phyloP scores from a whole-genome alignment of 2,113 vertebrate species.

The Menidia beryllina region DNA sequence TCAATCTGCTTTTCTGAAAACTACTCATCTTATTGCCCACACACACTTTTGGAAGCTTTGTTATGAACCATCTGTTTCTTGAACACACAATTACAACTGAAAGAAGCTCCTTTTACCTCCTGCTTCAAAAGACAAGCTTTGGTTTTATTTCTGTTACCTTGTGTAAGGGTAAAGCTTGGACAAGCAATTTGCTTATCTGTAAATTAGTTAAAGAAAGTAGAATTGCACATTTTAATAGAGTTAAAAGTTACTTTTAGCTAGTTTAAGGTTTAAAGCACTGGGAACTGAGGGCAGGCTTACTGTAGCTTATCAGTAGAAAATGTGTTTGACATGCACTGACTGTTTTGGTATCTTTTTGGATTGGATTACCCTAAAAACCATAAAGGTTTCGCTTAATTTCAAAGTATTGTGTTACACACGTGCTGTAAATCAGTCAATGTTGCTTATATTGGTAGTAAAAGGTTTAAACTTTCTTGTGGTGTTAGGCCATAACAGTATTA shows the following conservation, averaged over 20 bases:
- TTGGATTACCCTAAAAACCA: constrained; percentile 21
- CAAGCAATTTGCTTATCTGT: constrained; percentile 34
- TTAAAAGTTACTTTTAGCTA: constrained; percentile 20
- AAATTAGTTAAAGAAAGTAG: constrained; percentile 22
- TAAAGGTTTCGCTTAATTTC: constrained; percentile 9
- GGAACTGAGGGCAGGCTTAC: constrained; percentile 64
- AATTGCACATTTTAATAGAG: constrained; percentile 13
- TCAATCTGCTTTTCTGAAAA: constrained; percentile 79
- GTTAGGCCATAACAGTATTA: constrained; percentile 7
- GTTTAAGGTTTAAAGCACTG: constrained; percentile 56
- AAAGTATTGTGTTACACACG: constrained; percentile 11
- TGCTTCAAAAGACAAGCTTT: constrained; percentile 21
- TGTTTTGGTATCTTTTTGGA: too few relatives aligned
- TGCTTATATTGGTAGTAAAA: constrained; percentile 28
- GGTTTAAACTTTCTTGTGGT: constrained; percentile 37
- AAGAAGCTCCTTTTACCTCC: constrained; percentile 34
- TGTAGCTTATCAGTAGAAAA: constrained; percentile 22
- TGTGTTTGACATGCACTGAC: background rate
- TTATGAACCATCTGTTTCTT: constrained; percentile 8
- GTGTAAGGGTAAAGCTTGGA: constrained; percentile 16
- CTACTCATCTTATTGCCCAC: constrained; percentile 1
- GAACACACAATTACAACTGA: constrained; percentile 8
- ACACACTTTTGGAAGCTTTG: background rate
- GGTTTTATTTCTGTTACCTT: constrained; percentile 25
- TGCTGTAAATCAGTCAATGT: constrained; percentile 34